Percentiles rank a stretch among this genome's conserved stretches.
phyloP scores from a whole-genome alignment of 2,888 invertebrate genomes.

The Disparrhopalites patrizii region DNA sequence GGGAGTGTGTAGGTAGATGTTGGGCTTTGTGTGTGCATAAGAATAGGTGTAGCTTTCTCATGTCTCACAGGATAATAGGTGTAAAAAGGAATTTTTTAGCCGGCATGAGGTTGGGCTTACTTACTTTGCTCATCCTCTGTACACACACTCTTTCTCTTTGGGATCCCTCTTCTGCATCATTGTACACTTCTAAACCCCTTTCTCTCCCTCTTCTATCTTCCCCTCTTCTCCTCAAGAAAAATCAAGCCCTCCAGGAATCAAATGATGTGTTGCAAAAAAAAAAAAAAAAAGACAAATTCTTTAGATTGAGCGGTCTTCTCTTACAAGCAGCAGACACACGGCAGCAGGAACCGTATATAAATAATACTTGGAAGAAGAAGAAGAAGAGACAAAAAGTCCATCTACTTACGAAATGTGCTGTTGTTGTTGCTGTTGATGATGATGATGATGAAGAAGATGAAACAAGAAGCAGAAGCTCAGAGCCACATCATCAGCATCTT shows the following conservation, averaged over 20 bases:
- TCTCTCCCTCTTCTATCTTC: too few relatives aligned
- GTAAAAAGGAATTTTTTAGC: slow-evolving; percentile 29
- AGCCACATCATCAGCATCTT: slow-evolving; percentile 2
- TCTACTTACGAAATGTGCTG: not conserved
- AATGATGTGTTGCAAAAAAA: slow-evolving; percentile 34
- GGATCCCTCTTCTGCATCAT: too few relatives aligned
- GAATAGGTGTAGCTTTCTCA: slow-evolving; percentile 24
- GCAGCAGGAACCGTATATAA: not conserved
- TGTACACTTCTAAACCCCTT: too few relatives aligned
- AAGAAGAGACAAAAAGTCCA: slow-evolving; percentile 2
- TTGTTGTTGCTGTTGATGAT: not conserved
- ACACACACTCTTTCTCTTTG: slow-evolving; percentile 9
- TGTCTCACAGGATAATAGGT: slow-evolving; percentile 25
- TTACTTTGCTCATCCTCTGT: slow-evolving; percentile 27
- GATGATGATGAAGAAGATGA: slow-evolving; percentile 5
- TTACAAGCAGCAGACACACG: slow-evolving; percentile 10
- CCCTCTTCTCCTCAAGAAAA: not conserved
- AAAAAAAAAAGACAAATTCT: slow-evolving; percentile 32
- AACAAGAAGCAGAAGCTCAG: slow-evolving; percentile 10
- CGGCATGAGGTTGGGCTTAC: slow-evolving; percentile 30
- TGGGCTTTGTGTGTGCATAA: slow-evolving; percentile 17
- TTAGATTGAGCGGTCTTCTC: slow-evolving; percentile 35
- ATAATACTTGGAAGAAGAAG: not conserved
- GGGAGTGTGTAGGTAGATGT: slow-evolving; percentile 24
- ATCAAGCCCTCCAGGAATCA: slow-evolving; percentile 36